Evolutionary conservation across 2,797 vertebrate species (phyloP).

Genomic region (Macrochelys suwanniensis): DNA sequence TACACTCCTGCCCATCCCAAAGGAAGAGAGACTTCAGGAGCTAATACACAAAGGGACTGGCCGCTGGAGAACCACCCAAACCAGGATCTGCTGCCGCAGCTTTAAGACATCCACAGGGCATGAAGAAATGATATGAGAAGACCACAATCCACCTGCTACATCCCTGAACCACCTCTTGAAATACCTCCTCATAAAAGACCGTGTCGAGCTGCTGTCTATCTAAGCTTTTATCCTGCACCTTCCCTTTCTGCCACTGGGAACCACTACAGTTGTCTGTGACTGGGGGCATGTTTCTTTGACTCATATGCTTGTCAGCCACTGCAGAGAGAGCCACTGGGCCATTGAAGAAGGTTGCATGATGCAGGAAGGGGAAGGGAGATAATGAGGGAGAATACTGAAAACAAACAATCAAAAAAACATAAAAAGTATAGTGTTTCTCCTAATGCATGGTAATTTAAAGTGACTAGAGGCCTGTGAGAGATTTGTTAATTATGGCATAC

Average conservation of each 20-base stretch:
- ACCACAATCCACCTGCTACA: background rate
- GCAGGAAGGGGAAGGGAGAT: background rate
- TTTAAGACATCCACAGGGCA: background rate
- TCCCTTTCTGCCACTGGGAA: background rate
- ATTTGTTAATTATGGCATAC: slow-evolving; percentile 11
- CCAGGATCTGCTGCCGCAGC: background rate
- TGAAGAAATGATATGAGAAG: background rate
- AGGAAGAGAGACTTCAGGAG: background rate
- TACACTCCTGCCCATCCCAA: background rate
- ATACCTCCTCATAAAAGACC: background rate
- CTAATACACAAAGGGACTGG: background rate
- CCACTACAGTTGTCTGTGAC: fast-evolving
- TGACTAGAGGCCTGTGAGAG: slow-evolving; percentile 27
- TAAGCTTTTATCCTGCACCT: background rate
- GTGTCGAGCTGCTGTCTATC: background rate
- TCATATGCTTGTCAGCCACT: background rate
- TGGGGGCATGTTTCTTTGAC: background rate
- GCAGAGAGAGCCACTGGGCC: background rate
- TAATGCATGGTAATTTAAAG: slow-evolving; percentile 45
- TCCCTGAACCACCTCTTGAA: background rate
- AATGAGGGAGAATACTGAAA: slow-evolving; percentile 1
- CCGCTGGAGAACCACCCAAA: background rate
- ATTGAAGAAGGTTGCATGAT: background rate
- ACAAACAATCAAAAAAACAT: slow-evolving; percentile 13
- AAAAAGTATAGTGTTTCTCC: background rate